Evolutionary conservation across 2,797 vertebrate species (phyloP), one percentile per base, ranked within the genome.

Genomic region (Balearica regulorum): DNA sequence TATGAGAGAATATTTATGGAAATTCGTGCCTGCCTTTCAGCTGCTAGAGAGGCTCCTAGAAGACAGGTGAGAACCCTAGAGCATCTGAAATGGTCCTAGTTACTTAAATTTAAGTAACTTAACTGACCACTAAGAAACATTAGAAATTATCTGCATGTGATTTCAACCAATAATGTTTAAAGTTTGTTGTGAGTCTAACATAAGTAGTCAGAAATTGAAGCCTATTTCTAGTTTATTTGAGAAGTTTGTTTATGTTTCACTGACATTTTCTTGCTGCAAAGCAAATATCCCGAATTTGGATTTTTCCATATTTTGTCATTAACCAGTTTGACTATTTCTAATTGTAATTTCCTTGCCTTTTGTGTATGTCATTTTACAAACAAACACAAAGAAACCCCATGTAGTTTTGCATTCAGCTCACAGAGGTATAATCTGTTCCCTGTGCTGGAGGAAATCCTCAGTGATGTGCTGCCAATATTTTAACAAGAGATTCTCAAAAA

Each of bases 391-490:
- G 43, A 94, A 93, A 53, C 12, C 28, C 8, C 51, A 35, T 49
- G 48, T 41, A 69, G 37, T 94, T 95, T 90, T 71, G 16, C 65
- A 93, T 94, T 93, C 96, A 75, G 24, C 35, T 81, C 84, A 91
- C 49, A 81, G 72, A 94, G 43, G 37, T 90, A 41, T 95, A 95
- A 96, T 94, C 72, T 94, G 16, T 86, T 94, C 62, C 61, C 33
- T 76, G 95, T 91, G 80, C 94, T 93, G 46, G 83, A 94, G 91
- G 93, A 96, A 95, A 96, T 94, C 82, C 82, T 94, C 12, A 29
- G 83, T 94, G 87, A 94, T 91, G 21, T 88, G 35, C 51, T 96
- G 93, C 87, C 95, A 94, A 72, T 96, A 93, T 88, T 95, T 94
- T 95, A 94, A 91, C 69, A 94, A 91, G 54, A 81, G 39, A 37